Evolutionary conservation across 2,888 invertebrate genomes (phyloP), one percentile per base, ranked within the genome.

Genomic region (Diploptera punctata): DNA sequence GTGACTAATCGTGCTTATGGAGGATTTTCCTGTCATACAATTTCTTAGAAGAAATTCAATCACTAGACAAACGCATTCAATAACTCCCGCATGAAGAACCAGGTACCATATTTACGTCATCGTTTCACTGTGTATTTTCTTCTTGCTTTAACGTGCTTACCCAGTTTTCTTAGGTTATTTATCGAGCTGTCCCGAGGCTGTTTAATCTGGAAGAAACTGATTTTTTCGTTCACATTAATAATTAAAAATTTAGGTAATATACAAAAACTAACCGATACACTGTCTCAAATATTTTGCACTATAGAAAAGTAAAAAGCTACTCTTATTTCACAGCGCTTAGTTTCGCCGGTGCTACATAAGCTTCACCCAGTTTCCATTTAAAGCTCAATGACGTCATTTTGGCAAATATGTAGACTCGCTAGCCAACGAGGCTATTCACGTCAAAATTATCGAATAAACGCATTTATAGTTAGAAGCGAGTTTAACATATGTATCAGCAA

Each of bases 331-430:
- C 29, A n/a, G 0, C 29, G 3, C 29, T 57, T 57, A 26, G 57
- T 57, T 57, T 4, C 29, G 57, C 57, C 57, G 57, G 57, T 57
- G 29, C 1, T 31, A 16, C 16, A 2, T 16, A 29, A 65, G 73
- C 73, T 71, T 73, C 73, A 68, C 70, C 72, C 71, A 74, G 72
- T 72, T 74, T 74, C 74, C 74, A 74, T 74, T 74, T 74, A 74
- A 70, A 74, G 72, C 69, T 52, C 65, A 69, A 67, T 74, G 74
- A 74, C 74, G 74, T 74, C 72, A 74, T 61, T 60, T 62, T 62
- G 60, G 70, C 74, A 74, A 74, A 70, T 70, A 73, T 73, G 68
- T 61, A 67, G 68, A 62, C 70, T 71, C 73, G 70, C 70, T 52
- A 49, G 73, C 70, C 62, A 73, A 61, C 68, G 31, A 19, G 18